Conservation (phyloP, 2,797 vertebrate genomes). For the Todus mexicanus region DNA sequence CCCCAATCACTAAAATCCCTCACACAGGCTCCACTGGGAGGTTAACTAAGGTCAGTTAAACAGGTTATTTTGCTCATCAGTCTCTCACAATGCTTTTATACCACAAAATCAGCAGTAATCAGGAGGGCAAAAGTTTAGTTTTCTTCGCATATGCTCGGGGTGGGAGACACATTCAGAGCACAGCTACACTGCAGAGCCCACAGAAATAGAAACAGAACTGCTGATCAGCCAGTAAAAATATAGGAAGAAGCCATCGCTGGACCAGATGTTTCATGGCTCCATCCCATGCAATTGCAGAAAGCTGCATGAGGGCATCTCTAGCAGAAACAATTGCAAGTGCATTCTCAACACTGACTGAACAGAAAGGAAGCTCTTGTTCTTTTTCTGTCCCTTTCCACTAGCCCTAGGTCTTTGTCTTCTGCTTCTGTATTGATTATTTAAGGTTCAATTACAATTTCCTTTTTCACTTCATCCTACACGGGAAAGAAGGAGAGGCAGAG, state of each 20-base stretch:
- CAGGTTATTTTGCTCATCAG: not conserved
- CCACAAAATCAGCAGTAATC: not conserved
- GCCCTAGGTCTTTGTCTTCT: not conserved
- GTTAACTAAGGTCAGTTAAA: not conserved
- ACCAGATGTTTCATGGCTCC: not conserved
- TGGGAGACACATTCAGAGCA: not conserved
- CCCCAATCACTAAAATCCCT: not conserved
- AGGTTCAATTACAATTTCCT: not conserved
- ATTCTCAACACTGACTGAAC: not conserved
- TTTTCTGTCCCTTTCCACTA: not conserved
- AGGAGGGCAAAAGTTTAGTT: not conserved
- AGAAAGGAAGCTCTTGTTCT: not conserved
- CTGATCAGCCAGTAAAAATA: not conserved
- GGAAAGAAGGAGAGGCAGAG: not conserved
- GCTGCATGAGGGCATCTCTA: not conserved
- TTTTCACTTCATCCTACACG: not conserved
- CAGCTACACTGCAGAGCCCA: not conserved
- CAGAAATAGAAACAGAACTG: conserved; percentile 19
- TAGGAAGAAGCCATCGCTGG: conserved; percentile 11
- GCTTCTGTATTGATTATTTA: not conserved
- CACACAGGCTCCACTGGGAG: too few species aligned
- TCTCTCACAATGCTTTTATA: not conserved
- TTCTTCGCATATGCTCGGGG: not conserved
- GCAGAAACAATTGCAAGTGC: not conserved
- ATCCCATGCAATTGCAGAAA: not conserved